Conservation (phyloP, 2,113 vertebrate genomes). For the Pseudopodoces humilis region DNA sequence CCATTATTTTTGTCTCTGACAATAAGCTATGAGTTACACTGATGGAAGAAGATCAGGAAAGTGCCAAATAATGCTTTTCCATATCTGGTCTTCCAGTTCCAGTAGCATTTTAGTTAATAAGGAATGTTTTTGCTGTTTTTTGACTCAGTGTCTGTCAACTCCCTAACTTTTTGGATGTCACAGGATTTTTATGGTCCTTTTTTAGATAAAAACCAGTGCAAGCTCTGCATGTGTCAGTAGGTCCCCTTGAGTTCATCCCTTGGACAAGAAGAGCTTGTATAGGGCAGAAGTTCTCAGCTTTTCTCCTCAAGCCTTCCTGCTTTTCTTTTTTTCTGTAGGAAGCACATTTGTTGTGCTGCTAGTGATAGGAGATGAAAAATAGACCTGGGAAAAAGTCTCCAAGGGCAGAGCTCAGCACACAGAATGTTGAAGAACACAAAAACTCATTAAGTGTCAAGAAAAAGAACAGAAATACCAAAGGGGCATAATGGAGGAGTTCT, state of each 20-base stretch:
- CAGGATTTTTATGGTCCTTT: neutral
- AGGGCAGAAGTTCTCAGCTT: neutral
- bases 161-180: neutral
- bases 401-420: neutral
- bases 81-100: neutral
- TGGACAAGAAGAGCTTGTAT: neutral
- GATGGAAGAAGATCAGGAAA: neutral
- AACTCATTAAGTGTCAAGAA: neutral
- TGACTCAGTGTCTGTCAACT: neutral
- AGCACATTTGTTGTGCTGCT: neutral
- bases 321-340: neutral
- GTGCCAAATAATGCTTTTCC: neutral
- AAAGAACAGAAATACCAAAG: neutral
- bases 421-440: neutral
- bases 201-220: neutral
- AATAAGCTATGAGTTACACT: neutral
- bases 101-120: neutral
- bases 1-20: neutral
- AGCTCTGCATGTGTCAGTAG: neutral
- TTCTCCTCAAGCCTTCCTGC: neutral
- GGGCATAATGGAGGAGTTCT: neutral
- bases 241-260: neutral
- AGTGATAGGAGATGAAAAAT: neutral
- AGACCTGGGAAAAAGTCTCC: neutral
- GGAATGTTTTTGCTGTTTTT: neutral